A percentile compares a stretch with the other conserved stretches of the same genome.
These are phyloP conservation scores for Neocrepidodera transversa DNA, from an alignment of 2,888 invertebrate genomes.

Conservation along the genomic window DNA sequence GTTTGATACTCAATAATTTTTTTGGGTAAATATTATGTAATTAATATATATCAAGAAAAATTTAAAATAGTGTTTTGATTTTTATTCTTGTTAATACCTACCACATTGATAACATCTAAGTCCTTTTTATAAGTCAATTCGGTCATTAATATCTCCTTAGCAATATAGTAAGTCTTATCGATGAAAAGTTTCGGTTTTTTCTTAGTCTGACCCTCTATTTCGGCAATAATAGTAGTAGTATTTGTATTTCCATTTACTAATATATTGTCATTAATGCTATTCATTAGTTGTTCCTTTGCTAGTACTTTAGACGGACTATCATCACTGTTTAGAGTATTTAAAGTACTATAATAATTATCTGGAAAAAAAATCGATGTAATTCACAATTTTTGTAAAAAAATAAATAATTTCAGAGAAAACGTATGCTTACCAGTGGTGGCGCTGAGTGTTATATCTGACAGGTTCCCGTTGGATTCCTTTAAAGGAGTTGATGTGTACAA, in stretches of 20 bases:
- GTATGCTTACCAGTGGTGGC: constrained; percentile 56
- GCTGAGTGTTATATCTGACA: constrained; percentile 59
- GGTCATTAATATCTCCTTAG: constrained; percentile 94
- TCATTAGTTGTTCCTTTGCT: constrained; percentile 56
- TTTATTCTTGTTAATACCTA: too few species aligned
- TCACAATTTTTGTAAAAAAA: too few species aligned
- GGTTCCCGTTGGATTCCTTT: constrained; percentile 55
- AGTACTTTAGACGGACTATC: constrained; percentile 50
- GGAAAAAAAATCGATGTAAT: too few species aligned
- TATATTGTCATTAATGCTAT: constrained; percentile 56
- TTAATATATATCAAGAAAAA: too few species aligned
- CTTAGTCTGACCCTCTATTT: constrained; percentile 59
- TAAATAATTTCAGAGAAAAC: not conserved
- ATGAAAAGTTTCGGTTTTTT: constrained; percentile 53
- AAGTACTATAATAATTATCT: constrained; percentile 43
- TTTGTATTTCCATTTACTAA: constrained; percentile 42
- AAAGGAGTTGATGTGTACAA: constrained; percentile 60
- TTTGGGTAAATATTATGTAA: not conserved
- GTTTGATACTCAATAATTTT: not conserved
- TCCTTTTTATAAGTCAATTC: constrained; percentile 95
- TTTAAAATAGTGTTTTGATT: too few species aligned
- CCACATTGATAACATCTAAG: constrained; percentile 87
- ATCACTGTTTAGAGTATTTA: constrained; percentile 38
- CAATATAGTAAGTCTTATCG: constrained; percentile 81
- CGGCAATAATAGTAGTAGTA: constrained; percentile 58